phyloP scores from a whole-genome alignment of 2,113 vertebrate species.

The Thinocorus orbignyianus region DNA sequence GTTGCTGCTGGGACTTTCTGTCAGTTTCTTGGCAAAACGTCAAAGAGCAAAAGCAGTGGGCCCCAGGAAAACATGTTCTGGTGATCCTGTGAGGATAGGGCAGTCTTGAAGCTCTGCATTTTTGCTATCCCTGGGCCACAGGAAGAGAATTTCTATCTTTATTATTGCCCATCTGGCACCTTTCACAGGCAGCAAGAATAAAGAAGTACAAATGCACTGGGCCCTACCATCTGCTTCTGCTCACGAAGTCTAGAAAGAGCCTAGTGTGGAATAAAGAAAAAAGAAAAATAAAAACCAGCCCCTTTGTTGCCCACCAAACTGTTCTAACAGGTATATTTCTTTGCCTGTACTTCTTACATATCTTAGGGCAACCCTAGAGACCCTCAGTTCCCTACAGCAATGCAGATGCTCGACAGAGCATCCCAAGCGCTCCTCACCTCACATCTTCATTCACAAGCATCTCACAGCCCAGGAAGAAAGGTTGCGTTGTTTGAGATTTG shows the following conservation, averaged over 20 bases:
- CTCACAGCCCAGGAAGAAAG: neutral
- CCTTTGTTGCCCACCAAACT: neutral
- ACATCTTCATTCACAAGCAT: neutral
- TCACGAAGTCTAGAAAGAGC: constrained; percentile 3
- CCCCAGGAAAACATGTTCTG: neutral
- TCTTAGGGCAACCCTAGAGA: neutral
- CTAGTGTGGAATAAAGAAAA: neutral
- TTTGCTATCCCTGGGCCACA: neutral
- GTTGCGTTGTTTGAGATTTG: neutral
- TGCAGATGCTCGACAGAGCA: neutral
- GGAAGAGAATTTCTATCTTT: constrained; percentile 53
- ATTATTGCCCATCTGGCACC: constrained; percentile 52
- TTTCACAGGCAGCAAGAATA: constrained; percentile 54
- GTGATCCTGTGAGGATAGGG: neutral
- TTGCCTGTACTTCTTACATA: neutral
- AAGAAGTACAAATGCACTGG: constrained; percentile 35
- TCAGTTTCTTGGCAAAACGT: neutral
- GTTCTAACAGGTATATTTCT: neutral
- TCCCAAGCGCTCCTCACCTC: neutral
- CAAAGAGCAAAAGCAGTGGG: neutral
- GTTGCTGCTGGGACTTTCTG: neutral
- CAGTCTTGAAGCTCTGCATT: neutral
- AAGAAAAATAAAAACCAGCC: neutral
- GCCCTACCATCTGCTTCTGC: constrained; percentile 53
- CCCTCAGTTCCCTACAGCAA: neutral